phyloP scores from a whole-genome alignment of 2,888 invertebrate species.

The Harpalus rufipes region DNA sequence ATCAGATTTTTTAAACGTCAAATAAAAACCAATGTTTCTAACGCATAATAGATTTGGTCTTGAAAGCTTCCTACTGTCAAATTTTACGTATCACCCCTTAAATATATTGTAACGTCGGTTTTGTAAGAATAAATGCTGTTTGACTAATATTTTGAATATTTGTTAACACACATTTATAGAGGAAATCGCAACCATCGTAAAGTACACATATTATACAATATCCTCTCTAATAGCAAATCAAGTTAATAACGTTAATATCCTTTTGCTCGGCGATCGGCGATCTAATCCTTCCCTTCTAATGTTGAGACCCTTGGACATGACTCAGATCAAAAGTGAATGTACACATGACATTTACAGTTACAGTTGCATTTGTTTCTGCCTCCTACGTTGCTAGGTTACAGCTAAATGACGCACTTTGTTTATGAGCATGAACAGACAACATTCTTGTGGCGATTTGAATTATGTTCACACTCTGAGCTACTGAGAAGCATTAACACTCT shows the following conservation, averaged over 20 bases:
- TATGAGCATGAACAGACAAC: not conserved
- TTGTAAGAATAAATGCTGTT: too few species aligned
- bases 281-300: not conserved
- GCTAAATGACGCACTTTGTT: slow-evolving; percentile 7
- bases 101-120: too few species aligned
- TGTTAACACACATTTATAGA: not conserved
- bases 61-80: too few species aligned
- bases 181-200: not conserved
- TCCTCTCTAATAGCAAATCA: not conserved
- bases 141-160: too few species aligned
- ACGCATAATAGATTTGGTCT: too few species aligned
- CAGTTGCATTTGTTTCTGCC: slow-evolving; percentile 9
- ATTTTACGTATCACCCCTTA: too few species aligned
- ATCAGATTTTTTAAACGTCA: too few species aligned
- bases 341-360: not conserved
- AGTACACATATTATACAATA: not conserved
- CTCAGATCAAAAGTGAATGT: slow-evolving; percentile 13
- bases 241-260: not conserved
- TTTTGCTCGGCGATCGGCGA: not conserved
- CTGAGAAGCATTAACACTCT: not conserved
- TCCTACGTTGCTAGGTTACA: slow-evolving; percentile 14
- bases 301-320: not conserved
- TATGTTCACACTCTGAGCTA: not conserved
- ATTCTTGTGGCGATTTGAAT: slow-evolving; percentile 13
- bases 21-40: too few species aligned